Percentiles rank a stretch among this genome's conserved stretches.
phyloP scores from a whole-genome alignment of 2,113 vertebrate species.

The Taurulus bubalis region DNA sequence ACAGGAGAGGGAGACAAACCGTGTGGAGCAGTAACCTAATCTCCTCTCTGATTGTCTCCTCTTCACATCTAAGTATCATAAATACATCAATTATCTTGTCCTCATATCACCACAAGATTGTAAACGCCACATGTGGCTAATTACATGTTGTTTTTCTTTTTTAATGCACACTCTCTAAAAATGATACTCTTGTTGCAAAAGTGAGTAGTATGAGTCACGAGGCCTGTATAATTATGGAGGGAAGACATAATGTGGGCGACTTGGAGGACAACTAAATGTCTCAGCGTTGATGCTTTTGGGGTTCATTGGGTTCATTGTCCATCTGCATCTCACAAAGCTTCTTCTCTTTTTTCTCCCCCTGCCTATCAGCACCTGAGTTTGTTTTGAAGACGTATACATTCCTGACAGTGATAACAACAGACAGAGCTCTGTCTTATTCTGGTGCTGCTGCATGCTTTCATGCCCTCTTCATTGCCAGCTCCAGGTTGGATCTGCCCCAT shows the following conservation, averaged over 20 bases:
- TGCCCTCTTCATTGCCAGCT: not conserved
- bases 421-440: not conserved
- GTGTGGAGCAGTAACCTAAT: not conserved
- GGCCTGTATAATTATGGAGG: not conserved
- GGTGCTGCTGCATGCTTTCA: not conserved
- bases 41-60: not conserved
- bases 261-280: not conserved
- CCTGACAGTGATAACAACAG: conserved; percentile 5
- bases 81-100: conserved; percentile 28
- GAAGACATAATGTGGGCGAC: not conserved
- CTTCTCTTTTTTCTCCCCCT: not conserved
- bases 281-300: not conserved
- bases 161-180: not conserved
- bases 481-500: conserved; percentile 15
- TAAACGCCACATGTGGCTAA: conserved; percentile 31
- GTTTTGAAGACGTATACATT: conserved; percentile 8
- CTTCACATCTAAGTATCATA: conserved; percentile 15
- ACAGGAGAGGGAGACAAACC: conserved; percentile 78
- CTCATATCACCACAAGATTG: conserved; percentile 7
- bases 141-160: conserved; percentile 8
- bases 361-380: conserved; percentile 4
- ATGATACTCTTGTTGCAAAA: not conserved
- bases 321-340: not conserved
- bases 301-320: not conserved
- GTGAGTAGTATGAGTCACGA: not conserved